Evolutionary conservation across 2,113 vertebrate genomes (phyloP), one percentile per base, ranked within the genome.

Genomic region (Callorhinus ursinus): DNA sequence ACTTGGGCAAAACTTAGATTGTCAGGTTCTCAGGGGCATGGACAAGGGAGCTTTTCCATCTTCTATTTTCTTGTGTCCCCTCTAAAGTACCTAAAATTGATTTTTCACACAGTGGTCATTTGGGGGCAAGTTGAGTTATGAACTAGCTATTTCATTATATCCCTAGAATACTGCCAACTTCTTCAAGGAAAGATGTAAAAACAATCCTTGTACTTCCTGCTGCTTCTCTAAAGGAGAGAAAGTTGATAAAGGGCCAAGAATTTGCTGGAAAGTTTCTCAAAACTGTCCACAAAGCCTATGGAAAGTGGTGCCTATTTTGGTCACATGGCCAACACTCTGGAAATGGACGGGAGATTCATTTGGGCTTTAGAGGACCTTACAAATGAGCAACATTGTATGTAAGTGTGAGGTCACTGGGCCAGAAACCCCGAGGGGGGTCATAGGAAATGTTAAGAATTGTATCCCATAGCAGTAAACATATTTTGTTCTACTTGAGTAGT

Each of bases 401-500:
- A 96, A 85, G 77, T 96, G 89, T 93, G 79, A 96, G 72, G 90
- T 87, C 42, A 86, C 49, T 74, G 80, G n/a, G 74, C 22, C 39
- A 90, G n/a, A 92, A 96, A 80, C 61, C 74, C 80, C 67, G 92
- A 39, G 42, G 12, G 42, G 15, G 57, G 3, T 80, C 19, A 65
- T 69, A 84, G 28, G 85, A 95, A 90, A 67, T 57, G 18, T 46
- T 96, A 61, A 82, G 55, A 90, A 83, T 53, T 96, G 80, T 28
- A 22, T 74, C 69, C 19, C 9, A 51, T 74, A 89, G 31, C 7
- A 92, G 59, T 90, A 95, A 96, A 96, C 53, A 92, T 92, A 93
- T 90, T 96, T 63, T 90, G 36, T 74, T 93, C 63, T 92, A 63
- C 74, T 92, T 94, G 74, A 96, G 67, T 95, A 88, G 51, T 61